These are phyloP conservation scores for Caenorhabditis zanzibari DNA, from an alignment of 2,888 invertebrate species.

Conservation along the genomic window DNA sequence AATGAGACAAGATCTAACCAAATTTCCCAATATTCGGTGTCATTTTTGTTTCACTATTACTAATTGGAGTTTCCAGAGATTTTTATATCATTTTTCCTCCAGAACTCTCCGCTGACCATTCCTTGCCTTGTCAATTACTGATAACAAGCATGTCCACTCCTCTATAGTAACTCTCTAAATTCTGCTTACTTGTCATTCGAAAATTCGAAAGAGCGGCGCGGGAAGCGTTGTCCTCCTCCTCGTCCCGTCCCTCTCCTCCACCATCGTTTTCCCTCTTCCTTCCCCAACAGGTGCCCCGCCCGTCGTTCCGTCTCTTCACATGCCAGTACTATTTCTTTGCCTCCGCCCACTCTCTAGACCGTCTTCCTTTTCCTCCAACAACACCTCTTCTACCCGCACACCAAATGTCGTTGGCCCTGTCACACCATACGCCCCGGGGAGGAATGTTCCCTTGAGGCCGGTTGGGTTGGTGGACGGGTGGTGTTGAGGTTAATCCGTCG, in stretches of 20 bases:
- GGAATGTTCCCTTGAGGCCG: no score
- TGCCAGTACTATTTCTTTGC: constrained; percentile 37
- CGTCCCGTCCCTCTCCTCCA: background rate
- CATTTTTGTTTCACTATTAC: no score
- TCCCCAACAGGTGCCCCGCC: constrained; percentile 44
- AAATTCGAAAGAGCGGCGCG: constrained; percentile 55
- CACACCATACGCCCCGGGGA: constrained; percentile 9
- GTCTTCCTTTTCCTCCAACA: constrained; percentile 1
- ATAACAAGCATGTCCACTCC: no score
- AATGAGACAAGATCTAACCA: no score
- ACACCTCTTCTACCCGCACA: constrained; percentile 45
- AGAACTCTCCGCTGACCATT: no score
- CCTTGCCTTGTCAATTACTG: no score
- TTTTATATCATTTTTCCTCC: no score
- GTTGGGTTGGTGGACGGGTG: no score
- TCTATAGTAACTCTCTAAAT: no score
- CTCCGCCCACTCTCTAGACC: constrained; percentile 33
- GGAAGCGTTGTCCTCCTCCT: constrained; percentile 12
- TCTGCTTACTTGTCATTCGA: constrained; percentile 25
- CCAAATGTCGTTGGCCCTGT: constrained; percentile 9
- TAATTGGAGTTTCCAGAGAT: no score
- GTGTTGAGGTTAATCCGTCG: background rate
- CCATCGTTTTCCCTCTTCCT: background rate
- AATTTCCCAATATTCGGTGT: no score
- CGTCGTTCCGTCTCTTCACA: constrained; percentile 27